These are phyloP conservation scores for Bostrychus sinensis DNA, from an alignment of 2,113 vertebrate genomes.

Conservation along the genomic window DNA sequence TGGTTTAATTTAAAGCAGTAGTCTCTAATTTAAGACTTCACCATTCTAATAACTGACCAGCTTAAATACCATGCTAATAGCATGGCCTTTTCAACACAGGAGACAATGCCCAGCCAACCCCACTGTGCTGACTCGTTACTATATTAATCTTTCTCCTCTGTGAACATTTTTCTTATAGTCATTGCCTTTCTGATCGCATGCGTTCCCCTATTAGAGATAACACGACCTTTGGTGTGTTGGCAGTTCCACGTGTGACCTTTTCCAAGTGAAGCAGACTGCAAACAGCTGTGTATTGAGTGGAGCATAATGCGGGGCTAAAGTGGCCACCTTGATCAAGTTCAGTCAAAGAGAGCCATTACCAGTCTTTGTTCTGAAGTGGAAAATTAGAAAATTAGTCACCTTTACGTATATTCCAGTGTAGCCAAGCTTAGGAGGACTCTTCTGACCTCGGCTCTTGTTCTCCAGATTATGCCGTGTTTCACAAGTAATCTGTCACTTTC, in stretches of 20 bases:
- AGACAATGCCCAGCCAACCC: constrained; percentile 14
- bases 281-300: constrained; percentile 65
- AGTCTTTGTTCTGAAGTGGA: constrained; percentile 63
- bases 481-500: constrained; percentile 64
- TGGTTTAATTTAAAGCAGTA: background rate
- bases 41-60: background rate
- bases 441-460: constrained; percentile 50
- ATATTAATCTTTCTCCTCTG: constrained; percentile 32
- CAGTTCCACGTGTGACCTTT: constrained; percentile 74
- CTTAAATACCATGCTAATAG: background rate
- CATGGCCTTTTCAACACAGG: constrained; percentile 10
- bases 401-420: constrained; percentile 53
- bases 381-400: constrained; percentile 74
- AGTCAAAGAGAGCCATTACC: constrained; percentile 45
- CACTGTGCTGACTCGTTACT: constrained; percentile 16
- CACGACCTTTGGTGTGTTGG: constrained; percentile 76
- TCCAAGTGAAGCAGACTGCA: constrained; percentile 59
- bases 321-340: constrained; percentile 45
- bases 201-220: constrained; percentile 66
- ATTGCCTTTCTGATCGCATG: constrained; percentile 63
- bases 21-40: background rate
- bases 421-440: constrained; percentile 42
- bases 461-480: constrained; percentile 44
- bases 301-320: constrained; percentile 65
- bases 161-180: constrained; percentile 30